Percentiles rank a stretch among this genome's conserved stretches.
These are phyloP conservation scores for Athetis lepigone DNA, from an alignment of 2,888 invertebrate genomes.

Conservation along the genomic window DNA sequence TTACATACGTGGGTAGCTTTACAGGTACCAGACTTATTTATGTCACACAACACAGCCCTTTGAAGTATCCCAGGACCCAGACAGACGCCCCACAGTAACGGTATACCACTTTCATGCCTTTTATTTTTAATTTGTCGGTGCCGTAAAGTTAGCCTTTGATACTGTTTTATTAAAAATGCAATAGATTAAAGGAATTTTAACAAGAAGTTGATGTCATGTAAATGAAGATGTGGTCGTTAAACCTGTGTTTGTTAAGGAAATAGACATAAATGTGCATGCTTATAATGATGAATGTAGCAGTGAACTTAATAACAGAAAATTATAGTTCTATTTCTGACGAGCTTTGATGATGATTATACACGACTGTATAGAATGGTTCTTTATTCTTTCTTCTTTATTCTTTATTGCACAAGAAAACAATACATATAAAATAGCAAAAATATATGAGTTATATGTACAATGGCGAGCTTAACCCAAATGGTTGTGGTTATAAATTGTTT, in stretches of 20 bases:
- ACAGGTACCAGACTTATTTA: conserved; percentile 60
- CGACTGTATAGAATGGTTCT: conserved; percentile 7
- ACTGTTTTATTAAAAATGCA: conserved; percentile 19
- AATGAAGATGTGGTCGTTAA: conserved; percentile 13
- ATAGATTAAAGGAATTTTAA: conserved; percentile 31
- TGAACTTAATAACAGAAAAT: conserved; percentile 6
- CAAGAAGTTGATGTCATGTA: conserved; percentile 19
- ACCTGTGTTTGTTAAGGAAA: conserved; percentile 9
- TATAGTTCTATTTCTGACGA: not conserved
- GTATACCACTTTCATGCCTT: conserved; percentile 18
- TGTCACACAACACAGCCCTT: conserved; percentile 58
- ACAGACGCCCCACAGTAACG: conserved; percentile 35
- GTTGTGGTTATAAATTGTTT: not conserved
- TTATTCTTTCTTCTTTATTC: too few species aligned
- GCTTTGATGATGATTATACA: conserved; percentile 30
- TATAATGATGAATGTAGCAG: not conserved
- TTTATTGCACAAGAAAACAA: too few species aligned
- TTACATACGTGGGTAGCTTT: conserved; percentile 47
- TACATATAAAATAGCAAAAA: too few species aligned
- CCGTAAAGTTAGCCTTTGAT: conserved; percentile 56
- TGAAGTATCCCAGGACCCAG: conserved; percentile 59
- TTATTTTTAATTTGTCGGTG: conserved; percentile 56
- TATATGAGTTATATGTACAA: too few species aligned
- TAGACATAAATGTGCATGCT: conserved; percentile 7
- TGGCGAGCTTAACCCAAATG: too few species aligned